phyloP scores from a whole-genome alignment of 2,888 invertebrate genomes.

The Heliconius cydno region DNA sequence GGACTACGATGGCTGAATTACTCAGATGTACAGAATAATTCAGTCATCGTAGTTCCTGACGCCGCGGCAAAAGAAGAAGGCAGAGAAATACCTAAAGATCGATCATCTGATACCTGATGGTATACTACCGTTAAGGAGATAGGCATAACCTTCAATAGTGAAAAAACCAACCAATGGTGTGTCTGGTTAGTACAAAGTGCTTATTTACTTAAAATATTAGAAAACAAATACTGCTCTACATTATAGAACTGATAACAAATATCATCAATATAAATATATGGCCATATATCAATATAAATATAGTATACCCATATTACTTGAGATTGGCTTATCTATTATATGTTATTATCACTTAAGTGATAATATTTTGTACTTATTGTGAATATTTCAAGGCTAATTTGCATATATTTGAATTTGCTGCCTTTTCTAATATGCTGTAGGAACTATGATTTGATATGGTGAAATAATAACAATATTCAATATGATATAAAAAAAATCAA shows the following conservation, averaged over 20 bases:
- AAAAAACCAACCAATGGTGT: neutral
- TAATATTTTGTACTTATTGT: neutral
- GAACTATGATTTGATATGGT: slow-evolving; percentile 5
- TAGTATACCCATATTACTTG: neutral
- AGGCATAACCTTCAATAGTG: neutral
- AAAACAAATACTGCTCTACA: neutral
- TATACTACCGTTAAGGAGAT: neutral
- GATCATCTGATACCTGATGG: too few relatives aligned
- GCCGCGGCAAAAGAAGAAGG: too few relatives aligned
- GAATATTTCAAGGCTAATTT: neutral
- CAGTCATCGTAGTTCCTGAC: too few relatives aligned
- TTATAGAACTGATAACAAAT: neutral
- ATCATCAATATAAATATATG: neutral
- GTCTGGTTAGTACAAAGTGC: neutral
- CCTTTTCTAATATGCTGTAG: neutral
- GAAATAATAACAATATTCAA: neutral
- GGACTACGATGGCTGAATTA: too few relatives aligned
- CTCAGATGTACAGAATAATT: too few relatives aligned
- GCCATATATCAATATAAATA: too few relatives aligned
- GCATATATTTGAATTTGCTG: neutral
- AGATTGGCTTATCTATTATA: slow-evolving; percentile 7
- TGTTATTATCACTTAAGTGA: neutral
- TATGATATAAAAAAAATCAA: neutral
- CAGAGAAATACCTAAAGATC: neutral
- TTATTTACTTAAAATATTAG: neutral